Conservation (phyloP, 2,113 vertebrate genomes). For the Nothocercus julius region DNA sequence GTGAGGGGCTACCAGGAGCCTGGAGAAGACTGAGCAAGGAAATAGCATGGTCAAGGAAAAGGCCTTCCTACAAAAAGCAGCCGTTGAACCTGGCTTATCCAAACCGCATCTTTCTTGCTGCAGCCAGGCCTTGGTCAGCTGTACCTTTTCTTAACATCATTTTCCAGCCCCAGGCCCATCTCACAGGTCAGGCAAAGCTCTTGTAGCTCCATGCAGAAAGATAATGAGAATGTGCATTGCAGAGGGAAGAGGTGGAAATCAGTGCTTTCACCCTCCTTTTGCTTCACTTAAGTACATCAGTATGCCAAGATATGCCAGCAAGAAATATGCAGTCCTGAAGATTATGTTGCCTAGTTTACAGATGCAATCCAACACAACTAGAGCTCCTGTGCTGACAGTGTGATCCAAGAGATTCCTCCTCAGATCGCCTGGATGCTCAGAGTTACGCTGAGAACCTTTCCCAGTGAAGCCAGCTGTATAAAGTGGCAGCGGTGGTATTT, state of each 20-base stretch:
- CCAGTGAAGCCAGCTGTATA: not conserved
- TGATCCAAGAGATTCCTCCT: not conserved
- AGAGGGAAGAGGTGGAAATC: not conserved
- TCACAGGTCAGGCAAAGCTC: not conserved
- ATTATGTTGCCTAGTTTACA: not conserved
- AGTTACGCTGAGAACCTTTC: not conserved
- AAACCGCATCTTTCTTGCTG: not conserved
- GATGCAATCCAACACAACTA: not conserved
- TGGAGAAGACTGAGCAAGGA: not conserved
- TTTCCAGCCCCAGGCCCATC: not conserved
- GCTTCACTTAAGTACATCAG: not conserved
- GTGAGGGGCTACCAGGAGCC: not conserved
- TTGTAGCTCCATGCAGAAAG: not conserved
- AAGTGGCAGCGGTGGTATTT: not conserved
- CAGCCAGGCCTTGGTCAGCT: not conserved
- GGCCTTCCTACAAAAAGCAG: not conserved
- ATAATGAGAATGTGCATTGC: fast-evolving
- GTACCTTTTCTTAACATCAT: not conserved
- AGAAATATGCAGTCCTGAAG: not conserved
- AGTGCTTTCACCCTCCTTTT: not conserved
- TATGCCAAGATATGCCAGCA: not conserved
- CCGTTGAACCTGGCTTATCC: not conserved
- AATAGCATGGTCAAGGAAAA: too few species aligned
- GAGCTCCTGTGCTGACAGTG: not conserved
- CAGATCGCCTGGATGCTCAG: not conserved